phyloP scores from a whole-genome alignment of 2,113 vertebrate genomes.

The Andinoacara biseriatus region DNA sequence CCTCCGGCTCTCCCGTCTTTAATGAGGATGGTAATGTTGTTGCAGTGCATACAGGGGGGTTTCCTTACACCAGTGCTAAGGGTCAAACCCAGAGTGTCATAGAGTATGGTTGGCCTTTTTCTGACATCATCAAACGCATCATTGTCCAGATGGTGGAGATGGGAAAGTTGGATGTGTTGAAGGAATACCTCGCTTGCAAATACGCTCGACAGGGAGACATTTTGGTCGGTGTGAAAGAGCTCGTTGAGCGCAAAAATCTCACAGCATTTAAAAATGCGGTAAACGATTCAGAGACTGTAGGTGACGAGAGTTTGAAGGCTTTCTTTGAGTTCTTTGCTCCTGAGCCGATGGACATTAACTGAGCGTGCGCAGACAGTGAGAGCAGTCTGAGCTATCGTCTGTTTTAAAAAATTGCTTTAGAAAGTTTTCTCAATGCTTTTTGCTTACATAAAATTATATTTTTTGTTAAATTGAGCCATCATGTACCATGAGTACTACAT shows the following conservation, averaged over 20 bases:
- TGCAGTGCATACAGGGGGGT: conserved; percentile 53
- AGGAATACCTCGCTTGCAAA: not conserved
- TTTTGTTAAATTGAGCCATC: not conserved
- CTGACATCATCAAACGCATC: not conserved
- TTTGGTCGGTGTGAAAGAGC: not conserved
- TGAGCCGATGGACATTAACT: conserved; percentile 25
- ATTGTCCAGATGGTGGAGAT: conserved; percentile 18
- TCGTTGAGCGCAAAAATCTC: conserved; percentile 10
- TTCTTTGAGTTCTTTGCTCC: conserved; percentile 28
- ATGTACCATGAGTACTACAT: not conserved
- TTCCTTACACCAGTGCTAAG: fast-evolving
- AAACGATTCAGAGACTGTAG: not conserved
- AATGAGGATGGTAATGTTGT: conserved; percentile 22
- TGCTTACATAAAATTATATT: no score
- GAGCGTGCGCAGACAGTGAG: not conserved
- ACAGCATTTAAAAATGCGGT: not conserved
- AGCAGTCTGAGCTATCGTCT: fast-evolving
- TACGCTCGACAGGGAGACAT: not conserved
- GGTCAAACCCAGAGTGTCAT: not conserved
- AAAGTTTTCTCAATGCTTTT: no score
- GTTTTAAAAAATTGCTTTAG: not conserved
- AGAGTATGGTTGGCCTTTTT: conserved; percentile 33
- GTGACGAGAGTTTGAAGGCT: not conserved
- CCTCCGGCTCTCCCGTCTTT: conserved; percentile 63
- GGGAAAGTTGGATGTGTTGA: conserved; percentile 4